phyloP scores from a whole-genome alignment of 2,113 vertebrate genomes.

The Willisornis vidua region DNA sequence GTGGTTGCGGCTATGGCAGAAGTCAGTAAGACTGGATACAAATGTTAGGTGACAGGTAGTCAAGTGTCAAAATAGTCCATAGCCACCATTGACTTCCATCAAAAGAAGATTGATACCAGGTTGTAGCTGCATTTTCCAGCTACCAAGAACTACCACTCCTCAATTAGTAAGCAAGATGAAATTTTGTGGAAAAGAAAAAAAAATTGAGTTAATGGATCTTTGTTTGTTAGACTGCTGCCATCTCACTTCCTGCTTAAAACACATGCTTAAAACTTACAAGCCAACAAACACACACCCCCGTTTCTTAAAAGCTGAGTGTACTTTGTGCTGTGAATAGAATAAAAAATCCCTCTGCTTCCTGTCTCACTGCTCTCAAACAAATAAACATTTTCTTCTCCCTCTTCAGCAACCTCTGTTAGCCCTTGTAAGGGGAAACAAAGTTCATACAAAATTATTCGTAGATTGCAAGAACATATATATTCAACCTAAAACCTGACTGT shows the following conservation, averaged over 20 bases:
- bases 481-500: not conserved
- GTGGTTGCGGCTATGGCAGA: not conserved
- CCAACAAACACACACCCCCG: not conserved
- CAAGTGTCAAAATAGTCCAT: conserved; percentile 26
- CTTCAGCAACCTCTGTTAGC: not conserved
- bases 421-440: not conserved
- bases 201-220: not conserved
- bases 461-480: not conserved
- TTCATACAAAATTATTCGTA: not conserved
- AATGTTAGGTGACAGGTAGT: conserved; percentile 23
- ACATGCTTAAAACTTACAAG: not conserved
- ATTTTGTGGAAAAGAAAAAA: not conserved
- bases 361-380: not conserved
- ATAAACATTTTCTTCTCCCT: not conserved
- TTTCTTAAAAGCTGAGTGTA: not conserved
- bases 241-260: not conserved
- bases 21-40: conserved; percentile 17
- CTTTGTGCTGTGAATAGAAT: not conserved
- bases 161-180: conserved; percentile 8
- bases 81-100: not conserved
- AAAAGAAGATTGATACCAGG: not conserved
- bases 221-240: not conserved
- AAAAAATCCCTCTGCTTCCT: not conserved
- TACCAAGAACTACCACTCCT: not conserved
- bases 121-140: conserved; percentile 6